phyloP scores from a whole-genome alignment of 1,140 invertebrate species.

The Dysdera silvatica region DNA sequence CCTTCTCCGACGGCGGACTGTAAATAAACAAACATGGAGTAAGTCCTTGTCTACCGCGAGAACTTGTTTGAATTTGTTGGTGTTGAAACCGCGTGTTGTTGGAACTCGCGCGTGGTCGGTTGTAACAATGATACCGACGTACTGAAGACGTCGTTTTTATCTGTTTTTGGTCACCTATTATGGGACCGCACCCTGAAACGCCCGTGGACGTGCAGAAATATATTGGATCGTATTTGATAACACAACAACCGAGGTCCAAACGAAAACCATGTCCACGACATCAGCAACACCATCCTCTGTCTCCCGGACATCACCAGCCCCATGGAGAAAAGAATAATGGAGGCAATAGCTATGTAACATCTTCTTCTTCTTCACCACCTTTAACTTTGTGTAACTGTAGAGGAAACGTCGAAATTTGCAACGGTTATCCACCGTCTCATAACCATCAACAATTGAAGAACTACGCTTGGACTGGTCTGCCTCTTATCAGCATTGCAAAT shows the following conservation, averaged over 20 bases:
- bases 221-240: constrained; percentile 57
- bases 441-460: constrained; percentile 2
- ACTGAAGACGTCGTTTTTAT: too few species aligned
- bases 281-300: constrained; percentile 5
- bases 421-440: neutral
- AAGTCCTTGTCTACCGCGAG: too few species aligned
- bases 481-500: constrained; percentile 55
- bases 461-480: constrained; percentile 55
- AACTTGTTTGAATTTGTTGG: too few species aligned
- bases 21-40: too few species aligned
- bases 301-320: neutral
- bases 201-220: constrained; percentile 56
- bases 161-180: too few species aligned
- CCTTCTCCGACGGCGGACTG: too few species aligned
- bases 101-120: too few species aligned
- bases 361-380: neutral
- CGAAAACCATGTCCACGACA: constrained; percentile 22
- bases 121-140: too few species aligned
- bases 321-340: neutral
- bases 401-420: constrained; percentile 7
- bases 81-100: too few species aligned
- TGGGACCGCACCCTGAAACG: constrained; percentile 24
- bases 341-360: neutral
- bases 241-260: constrained; percentile 40
- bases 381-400: neutral